phyloP scores from a whole-genome alignment of 2,797 vertebrate species.

The Discoglossus pictus region DNA sequence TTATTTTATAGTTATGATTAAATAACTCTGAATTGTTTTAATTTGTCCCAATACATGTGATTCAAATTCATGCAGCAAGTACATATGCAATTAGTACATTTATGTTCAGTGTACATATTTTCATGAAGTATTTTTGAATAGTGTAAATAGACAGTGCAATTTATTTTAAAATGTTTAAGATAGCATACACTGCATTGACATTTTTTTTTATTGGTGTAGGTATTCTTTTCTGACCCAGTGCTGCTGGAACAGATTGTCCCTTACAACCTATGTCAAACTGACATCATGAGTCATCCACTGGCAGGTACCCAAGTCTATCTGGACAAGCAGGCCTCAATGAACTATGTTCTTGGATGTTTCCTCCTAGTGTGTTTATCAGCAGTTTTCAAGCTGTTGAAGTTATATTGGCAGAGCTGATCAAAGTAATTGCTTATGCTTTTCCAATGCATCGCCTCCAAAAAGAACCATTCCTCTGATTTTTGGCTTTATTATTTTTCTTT shows the following conservation, averaged over 20 bases:
- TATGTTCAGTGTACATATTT: too few species aligned
- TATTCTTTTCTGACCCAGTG: conserved; percentile 47
- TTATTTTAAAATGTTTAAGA: conserved; percentile 30
- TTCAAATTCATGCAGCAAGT: too few species aligned
- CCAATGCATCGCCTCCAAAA: conserved; percentile 31
- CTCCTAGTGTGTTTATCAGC: conserved; percentile 58
- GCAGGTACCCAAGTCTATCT: conserved; percentile 63
- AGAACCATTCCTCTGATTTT: conserved; percentile 17
- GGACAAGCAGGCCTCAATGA: conserved; percentile 55
- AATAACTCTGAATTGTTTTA: too few species aligned
- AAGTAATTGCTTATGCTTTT: conserved; percentile 52
- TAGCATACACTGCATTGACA: conserved; percentile 21
- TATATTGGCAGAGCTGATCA: conserved; percentile 55
- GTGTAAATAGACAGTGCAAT: too few species aligned
- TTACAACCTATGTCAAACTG: conserved; percentile 49
- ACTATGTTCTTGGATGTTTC: conserved; percentile 53
- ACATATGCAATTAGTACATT: too few species aligned
- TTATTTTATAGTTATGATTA: too few species aligned
- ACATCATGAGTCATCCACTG: conserved; percentile 60
- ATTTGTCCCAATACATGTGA: too few species aligned
- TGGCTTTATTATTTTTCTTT: conserved; percentile 47
- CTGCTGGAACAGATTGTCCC: conserved; percentile 58
- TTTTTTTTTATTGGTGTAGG: conserved; percentile 51
- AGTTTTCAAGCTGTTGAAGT: conserved; percentile 59
- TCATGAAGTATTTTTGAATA: too few species aligned